A percentile compares a stretch with the other conserved stretches of the same genome.
phyloP scores from a whole-genome alignment of 2,113 vertebrate genomes.

The Merops nubicus region DNA sequence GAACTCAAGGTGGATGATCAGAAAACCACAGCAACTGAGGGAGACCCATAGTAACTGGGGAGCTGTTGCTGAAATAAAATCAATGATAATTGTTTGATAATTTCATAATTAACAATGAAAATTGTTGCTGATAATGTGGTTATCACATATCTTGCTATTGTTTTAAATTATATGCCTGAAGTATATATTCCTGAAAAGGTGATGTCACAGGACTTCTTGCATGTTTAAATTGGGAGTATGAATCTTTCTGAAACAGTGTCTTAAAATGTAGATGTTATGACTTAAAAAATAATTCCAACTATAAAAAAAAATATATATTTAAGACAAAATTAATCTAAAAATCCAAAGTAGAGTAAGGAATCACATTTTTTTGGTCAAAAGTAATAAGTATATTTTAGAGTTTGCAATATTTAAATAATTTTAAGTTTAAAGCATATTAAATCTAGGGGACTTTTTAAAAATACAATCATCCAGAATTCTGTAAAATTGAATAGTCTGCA shows the following conservation, averaged over 20 bases:
- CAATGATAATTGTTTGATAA: no score
- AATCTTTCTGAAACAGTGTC: background rate
- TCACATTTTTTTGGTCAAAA: background rate
- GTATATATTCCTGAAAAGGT: background rate
- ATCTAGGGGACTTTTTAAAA: background rate
- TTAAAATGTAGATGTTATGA: background rate
- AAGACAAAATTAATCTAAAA: background rate
- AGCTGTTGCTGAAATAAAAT: background rate
- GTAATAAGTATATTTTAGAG: background rate
- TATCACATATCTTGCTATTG: background rate
- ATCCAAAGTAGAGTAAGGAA: background rate
- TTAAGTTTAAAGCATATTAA: background rate
- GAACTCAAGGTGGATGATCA: background rate
- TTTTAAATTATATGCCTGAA: background rate
- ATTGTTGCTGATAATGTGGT: background rate
- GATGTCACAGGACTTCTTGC: background rate
- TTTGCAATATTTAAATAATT: background rate
- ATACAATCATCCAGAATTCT: background rate
- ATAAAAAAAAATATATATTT: background rate
- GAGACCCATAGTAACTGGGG: background rate
- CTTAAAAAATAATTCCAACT: background rate
- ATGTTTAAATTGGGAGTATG: background rate
- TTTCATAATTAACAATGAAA: no score
- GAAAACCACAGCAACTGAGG: background rate
- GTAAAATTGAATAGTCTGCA: background rate